These are phyloP conservation scores for Mythimna impura DNA, from an alignment of 2,888 invertebrate genomes.

Conservation along the genomic window DNA sequence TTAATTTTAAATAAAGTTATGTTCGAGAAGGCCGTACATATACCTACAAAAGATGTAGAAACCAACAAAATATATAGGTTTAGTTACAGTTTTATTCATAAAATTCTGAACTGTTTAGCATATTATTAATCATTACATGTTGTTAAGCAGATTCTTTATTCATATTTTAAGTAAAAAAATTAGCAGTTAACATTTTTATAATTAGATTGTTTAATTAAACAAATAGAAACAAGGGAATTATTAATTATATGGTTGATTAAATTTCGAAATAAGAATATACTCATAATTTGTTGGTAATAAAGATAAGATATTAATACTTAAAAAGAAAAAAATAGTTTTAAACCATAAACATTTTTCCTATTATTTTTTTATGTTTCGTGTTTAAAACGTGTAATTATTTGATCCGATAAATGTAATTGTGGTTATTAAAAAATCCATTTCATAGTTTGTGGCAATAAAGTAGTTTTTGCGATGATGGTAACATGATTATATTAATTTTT, in stretches of 20 bases:
- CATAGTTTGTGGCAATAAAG: slow-evolving; percentile 32
- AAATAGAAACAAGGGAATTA: background rate
- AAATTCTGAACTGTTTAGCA: background rate
- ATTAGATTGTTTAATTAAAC: background rate
- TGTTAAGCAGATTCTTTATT: background rate
- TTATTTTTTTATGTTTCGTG: slow-evolving; percentile 23
- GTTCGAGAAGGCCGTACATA: background rate
- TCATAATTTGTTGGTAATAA: background rate
- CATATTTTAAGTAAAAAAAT: background rate
- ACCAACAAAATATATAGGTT: no score
- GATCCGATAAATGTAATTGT: slow-evolving; percentile 8
- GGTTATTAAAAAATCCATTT: slow-evolving; percentile 15
- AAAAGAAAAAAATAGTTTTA: background rate
- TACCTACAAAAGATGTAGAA: no score
- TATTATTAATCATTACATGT: background rate
- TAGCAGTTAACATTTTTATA: background rate
- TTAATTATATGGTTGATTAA: slow-evolving; percentile 2
- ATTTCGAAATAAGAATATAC: slow-evolving; percentile 2
- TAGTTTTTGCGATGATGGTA: slow-evolving; percentile 59
- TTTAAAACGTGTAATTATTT: slow-evolving; percentile 34
- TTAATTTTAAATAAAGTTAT: background rate
- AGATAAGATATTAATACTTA: background rate
- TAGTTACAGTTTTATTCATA: background rate
- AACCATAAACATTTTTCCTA: background rate
- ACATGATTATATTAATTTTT: slow-evolving; percentile 68